A percentile compares a stretch with the other conserved stretches of the same genome.
Evolutionary conservation across 2,797 vertebrate genomes (phyloP).

Genomic region (Austrolebias charrua): DNA sequence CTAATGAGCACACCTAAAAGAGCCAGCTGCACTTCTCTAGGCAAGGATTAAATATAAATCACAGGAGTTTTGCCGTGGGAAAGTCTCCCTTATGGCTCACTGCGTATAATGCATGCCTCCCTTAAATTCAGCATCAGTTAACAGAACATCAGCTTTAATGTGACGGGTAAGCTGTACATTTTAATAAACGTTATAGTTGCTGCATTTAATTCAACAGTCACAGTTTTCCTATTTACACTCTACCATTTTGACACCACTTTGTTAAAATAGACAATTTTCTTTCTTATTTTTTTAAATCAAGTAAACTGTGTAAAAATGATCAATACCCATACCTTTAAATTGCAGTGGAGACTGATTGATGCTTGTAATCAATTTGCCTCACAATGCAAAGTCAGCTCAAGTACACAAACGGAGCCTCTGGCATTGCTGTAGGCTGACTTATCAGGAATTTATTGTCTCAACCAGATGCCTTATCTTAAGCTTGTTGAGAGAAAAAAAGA

Average conservation of each 20-base stretch:
- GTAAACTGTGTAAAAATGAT: neutral
- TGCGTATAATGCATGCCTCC: neutral
- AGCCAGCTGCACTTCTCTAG: conserved; percentile 32
- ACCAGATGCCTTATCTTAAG: neutral
- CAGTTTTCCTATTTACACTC: neutral
- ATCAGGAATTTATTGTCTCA: neutral
- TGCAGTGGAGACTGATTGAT: neutral
- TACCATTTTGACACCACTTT: too few species aligned
- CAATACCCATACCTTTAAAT: neutral
- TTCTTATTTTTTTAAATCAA: neutral
- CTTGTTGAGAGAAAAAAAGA: neutral
- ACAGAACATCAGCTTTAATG: neutral
- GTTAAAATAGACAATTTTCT: neutral
- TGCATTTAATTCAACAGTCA: neutral
- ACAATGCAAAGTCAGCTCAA: too few species aligned
- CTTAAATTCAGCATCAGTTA: neutral
- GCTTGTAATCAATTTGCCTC: neutral
- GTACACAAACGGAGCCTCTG: neutral
- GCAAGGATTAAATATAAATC: conserved; percentile 36
- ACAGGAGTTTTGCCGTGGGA: conserved; percentile 13
- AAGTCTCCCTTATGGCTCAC: neutral
- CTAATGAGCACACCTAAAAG: conserved; percentile 32
- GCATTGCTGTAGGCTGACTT: neutral
- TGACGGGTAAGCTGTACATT: neutral
- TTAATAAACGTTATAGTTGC: neutral